Evolutionary conservation across 2,113 vertebrate species (phyloP).

Genomic region (Orientallactaga bullata): DNA sequence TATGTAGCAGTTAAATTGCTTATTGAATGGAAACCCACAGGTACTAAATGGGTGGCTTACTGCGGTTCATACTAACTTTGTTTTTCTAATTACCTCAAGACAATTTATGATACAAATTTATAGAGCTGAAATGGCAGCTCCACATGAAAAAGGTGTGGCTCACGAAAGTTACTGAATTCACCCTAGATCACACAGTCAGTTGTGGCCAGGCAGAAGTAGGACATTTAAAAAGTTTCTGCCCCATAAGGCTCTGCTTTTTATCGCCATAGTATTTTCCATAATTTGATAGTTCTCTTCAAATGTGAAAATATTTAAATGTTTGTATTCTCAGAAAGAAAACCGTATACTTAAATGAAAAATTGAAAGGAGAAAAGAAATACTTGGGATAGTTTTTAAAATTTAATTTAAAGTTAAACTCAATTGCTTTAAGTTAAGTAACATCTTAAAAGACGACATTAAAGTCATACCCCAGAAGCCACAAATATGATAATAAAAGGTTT

Average conservation of each 20-base stretch:
- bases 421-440: slow-evolving; percentile 61
- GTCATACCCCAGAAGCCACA: slow-evolving; percentile 68
- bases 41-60: neutral
- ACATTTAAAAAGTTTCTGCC: neutral
- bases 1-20: slow-evolving; percentile 43
- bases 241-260: neutral
- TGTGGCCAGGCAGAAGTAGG: neutral
- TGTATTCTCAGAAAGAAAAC: slow-evolving; percentile 48
- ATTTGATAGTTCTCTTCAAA: slow-evolving; percentile 27
- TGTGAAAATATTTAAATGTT: slow-evolving; percentile 54
- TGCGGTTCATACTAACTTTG: neutral
- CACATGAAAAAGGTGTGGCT: neutral
- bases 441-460: slow-evolving; percentile 73
- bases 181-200: neutral
- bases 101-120: slow-evolving; percentile 7
- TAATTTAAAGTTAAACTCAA: slow-evolving; percentile 70
- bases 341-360: slow-evolving; percentile 64
- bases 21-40: neutral
- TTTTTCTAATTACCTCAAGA: neutral
- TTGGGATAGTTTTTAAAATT: slow-evolving; percentile 60
- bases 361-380: slow-evolving; percentile 65
- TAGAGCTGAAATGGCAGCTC: neutral
- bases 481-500: slow-evolving; percentile 78
- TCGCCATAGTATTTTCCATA: slow-evolving; percentile 21
- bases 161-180: neutral